These are phyloP conservation scores for Saimiri boliviensis DNA, from an alignment of 2,113 vertebrate species.

Conservation along the genomic window DNA sequence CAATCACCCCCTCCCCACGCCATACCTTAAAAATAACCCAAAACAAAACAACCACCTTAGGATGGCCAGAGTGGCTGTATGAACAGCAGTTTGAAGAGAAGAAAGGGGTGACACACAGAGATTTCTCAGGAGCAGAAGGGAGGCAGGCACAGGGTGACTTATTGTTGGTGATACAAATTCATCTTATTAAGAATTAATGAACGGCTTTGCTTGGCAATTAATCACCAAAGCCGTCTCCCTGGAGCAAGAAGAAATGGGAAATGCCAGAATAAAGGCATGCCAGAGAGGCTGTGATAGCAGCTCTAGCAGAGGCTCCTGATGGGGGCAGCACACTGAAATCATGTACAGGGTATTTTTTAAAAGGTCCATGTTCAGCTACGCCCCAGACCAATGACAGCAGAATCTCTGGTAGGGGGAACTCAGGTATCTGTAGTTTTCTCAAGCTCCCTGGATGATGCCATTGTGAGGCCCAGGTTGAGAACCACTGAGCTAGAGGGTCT, in stretches of 20 bases:
- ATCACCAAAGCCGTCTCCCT: not conserved
- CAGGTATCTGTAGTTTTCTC: not conserved
- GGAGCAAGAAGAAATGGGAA: not conserved
- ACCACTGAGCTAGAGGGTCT: accelerated
- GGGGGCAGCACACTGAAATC: accelerated
- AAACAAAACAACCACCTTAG: not conserved
- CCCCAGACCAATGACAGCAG: not conserved
- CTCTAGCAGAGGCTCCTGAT: not conserved
- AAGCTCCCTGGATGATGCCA: not conserved
- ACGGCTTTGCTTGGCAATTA: not conserved
- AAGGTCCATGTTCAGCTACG: accelerated
- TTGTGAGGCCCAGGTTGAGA: accelerated
- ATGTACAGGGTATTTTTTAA: accelerated
- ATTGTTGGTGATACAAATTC: not conserved
- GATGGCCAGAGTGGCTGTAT: not conserved
- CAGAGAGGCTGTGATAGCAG: not conserved
- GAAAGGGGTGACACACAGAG: not conserved
- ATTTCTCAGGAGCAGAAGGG: accelerated
- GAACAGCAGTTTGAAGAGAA: not conserved
- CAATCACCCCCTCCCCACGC: not conserved
- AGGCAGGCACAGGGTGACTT: not conserved
- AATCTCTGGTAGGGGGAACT: not conserved
- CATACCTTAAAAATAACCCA: too few relatives aligned
- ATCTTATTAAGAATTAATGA: slow-evolving; percentile 26
- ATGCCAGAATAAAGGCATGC: accelerated